phyloP scores from a whole-genome alignment of 2,797 vertebrate genomes.

The Ctenochaetus hawaiiensis region DNA sequence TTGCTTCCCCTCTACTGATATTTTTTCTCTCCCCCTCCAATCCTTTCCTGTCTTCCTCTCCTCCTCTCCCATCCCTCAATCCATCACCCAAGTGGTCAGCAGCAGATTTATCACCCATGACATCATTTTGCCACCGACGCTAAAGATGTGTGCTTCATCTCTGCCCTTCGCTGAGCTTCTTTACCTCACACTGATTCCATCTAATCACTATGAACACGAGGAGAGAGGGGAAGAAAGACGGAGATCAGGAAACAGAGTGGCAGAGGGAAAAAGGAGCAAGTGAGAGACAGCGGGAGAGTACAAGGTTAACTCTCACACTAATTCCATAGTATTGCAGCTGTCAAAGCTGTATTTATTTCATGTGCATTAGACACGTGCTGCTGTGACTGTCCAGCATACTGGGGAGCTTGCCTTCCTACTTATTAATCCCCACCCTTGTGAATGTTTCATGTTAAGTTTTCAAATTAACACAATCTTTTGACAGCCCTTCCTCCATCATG shows the following conservation, averaged over 20 bases:
- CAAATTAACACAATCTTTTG: conserved; percentile 33
- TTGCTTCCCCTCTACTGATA: conserved; percentile 14
- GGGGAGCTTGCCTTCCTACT: conserved; percentile 16
- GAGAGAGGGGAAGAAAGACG: conserved; percentile 1
- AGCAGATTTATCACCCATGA: conserved; percentile 62
- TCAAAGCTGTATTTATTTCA: conserved; percentile 65
- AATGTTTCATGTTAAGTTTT: conserved; percentile 51
- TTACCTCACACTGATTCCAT: conserved; percentile 24
- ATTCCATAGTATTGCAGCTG: conserved; percentile 67
- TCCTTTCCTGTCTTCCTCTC: conserved; percentile 27
- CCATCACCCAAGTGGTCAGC: conserved; percentile 53
- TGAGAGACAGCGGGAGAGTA: conserved; percentile 47
- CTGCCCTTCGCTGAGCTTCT: conserved; percentile 23
- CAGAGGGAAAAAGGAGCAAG: conserved; percentile 13
- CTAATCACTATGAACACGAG: conserved; percentile 32
- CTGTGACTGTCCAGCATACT: conserved; percentile 38
- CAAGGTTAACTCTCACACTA: conserved; percentile 65
- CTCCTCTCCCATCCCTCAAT: conserved; percentile 26
- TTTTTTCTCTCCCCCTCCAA: not conserved
- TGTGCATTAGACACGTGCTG: conserved; percentile 46
- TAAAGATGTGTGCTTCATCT: conserved; percentile 28
- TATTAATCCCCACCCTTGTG: conserved; percentile 34
- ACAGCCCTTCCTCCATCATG: not conserved
- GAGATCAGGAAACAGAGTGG: conserved; percentile 23
- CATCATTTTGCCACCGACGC: conserved; percentile 49